A percentile compares a stretch with the other conserved stretches of the same genome.
Evolutionary conservation across 2,113 vertebrate species (phyloP).

Genomic region (Petaurus breviceps): DNA sequence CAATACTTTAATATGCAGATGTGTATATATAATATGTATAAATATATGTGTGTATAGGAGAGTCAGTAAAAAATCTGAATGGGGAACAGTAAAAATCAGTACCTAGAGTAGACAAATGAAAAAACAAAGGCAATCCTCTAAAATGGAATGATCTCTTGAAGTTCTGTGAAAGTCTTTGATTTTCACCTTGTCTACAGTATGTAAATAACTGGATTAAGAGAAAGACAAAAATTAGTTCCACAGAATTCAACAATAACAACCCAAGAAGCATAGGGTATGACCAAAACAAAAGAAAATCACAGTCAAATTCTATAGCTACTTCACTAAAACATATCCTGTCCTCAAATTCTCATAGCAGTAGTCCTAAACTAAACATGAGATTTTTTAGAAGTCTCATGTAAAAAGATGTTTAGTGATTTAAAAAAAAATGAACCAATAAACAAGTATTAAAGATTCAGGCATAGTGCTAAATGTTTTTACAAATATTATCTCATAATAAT

Average conservation of each 20-base stretch:
- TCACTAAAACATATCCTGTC: constrained; percentile 70
- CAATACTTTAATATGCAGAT: background rate
- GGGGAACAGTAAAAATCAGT: constrained; percentile 71
- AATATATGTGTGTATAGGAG: constrained; percentile 3
- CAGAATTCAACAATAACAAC: constrained; percentile 72
- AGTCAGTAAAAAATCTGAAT: constrained; percentile 72
- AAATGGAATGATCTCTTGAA: constrained; percentile 78
- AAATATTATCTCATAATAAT: background rate
- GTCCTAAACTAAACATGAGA: background rate
- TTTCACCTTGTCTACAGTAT: constrained; percentile 84
- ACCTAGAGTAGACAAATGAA: constrained; percentile 77
- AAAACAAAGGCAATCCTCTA: constrained; percentile 80
- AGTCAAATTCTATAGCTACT: background rate
- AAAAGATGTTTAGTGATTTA: background rate
- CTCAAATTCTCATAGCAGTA: background rate
- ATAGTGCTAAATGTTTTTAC: background rate
- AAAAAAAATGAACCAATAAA: background rate
- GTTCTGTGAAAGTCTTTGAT: constrained; percentile 81
- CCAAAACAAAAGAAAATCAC: background rate
- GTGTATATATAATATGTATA: background rate
- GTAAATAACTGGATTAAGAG: constrained; percentile 79
- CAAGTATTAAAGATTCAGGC: background rate
- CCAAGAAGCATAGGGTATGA: constrained; percentile 49
- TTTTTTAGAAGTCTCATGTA: background rate
- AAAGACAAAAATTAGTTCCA: constrained; percentile 79